Conservation (phyloP, 1,140 invertebrate species). For the Hyposmocoma kahamanoa region DNA sequence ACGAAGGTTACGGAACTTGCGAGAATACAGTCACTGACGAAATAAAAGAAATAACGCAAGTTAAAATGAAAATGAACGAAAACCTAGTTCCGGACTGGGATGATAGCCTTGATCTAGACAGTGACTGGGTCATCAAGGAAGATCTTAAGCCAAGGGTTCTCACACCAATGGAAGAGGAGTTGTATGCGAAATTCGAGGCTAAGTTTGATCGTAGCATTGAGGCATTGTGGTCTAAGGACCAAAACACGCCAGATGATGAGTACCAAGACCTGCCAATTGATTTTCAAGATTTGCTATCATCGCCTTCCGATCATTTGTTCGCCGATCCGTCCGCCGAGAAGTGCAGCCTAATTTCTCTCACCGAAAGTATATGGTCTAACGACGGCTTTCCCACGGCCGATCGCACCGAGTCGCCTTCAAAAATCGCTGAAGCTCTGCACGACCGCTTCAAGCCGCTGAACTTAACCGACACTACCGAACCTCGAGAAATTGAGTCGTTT, state of each 20-base stretch:
- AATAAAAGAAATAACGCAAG: slow-evolving; percentile 39
- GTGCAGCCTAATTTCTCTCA: slow-evolving; percentile 45
- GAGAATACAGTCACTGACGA: slow-evolving; percentile 68
- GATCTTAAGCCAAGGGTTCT: slow-evolving; percentile 39
- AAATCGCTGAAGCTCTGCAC: slow-evolving; percentile 48
- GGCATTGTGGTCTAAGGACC: slow-evolving; percentile 75
- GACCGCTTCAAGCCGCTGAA: slow-evolving; percentile 56
- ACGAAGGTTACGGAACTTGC: slow-evolving; percentile 70
- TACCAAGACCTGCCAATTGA: slow-evolving; percentile 76
- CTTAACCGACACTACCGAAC: slow-evolving; percentile 39
- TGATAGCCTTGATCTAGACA: slow-evolving; percentile 45
- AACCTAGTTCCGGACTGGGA: slow-evolving; percentile 61
- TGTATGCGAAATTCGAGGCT: slow-evolving; percentile 78
- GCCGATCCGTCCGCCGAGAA: slow-evolving; percentile 56
- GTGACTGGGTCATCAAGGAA: slow-evolving; percentile 55
- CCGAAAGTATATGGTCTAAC: slow-evolving; percentile 59
- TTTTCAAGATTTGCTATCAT: slow-evolving; percentile 74
- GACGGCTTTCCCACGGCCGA: slow-evolving; percentile 25
- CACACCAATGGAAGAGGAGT: slow-evolving; percentile 68
- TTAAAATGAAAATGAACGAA: slow-evolving; percentile 37
- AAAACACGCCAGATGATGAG: slow-evolving; percentile 68
- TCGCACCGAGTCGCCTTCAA: slow-evolving; percentile 32
- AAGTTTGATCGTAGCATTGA: slow-evolving; percentile 80
- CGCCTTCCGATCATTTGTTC: slow-evolving; percentile 67
- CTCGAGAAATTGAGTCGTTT: slow-evolving; percentile 39